Evolutionary conservation across 2,113 vertebrate genomes (phyloP).

Genomic region (Myanophis thanlyinensis): DNA sequence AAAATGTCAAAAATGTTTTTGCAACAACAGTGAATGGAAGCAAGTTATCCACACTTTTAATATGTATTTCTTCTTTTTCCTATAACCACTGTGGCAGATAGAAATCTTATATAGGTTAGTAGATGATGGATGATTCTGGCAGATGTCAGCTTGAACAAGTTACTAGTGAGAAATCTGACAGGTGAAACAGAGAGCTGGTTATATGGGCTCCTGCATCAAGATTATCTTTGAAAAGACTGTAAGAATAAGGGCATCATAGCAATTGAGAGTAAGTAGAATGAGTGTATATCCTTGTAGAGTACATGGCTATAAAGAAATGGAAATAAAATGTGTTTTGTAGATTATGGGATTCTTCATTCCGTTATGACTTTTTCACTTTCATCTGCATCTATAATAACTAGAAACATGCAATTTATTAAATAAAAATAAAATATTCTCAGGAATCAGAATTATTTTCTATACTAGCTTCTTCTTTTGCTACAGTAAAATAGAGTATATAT

Average conservation of each 20-base stretch:
- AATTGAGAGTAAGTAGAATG: background rate
- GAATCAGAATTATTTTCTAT: background rate
- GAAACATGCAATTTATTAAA: background rate
- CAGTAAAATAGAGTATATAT: background rate
- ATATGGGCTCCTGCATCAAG: background rate
- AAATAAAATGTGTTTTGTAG: background rate
- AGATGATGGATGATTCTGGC: background rate
- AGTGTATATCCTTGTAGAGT: background rate
- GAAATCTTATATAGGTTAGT: background rate
- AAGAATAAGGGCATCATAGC: background rate
- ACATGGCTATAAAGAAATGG: background rate
- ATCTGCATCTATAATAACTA: background rate
- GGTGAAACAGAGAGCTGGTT: constrained; percentile 19
- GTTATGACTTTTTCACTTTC: background rate
- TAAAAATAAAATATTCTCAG: background rate
- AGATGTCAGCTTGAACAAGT: constrained; percentile 27
- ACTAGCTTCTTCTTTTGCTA: background rate
- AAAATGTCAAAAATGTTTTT: background rate
- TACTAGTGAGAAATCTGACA: background rate
- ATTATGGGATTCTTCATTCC: background rate
- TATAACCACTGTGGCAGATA: background rate
- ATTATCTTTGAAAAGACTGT: background rate
- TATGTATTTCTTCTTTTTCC: background rate
- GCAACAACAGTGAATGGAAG: background rate
- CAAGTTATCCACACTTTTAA: background rate